Evolutionary conservation across 2,888 invertebrate species (phyloP).

Genomic region (Platynereis dumerilii): DNA sequence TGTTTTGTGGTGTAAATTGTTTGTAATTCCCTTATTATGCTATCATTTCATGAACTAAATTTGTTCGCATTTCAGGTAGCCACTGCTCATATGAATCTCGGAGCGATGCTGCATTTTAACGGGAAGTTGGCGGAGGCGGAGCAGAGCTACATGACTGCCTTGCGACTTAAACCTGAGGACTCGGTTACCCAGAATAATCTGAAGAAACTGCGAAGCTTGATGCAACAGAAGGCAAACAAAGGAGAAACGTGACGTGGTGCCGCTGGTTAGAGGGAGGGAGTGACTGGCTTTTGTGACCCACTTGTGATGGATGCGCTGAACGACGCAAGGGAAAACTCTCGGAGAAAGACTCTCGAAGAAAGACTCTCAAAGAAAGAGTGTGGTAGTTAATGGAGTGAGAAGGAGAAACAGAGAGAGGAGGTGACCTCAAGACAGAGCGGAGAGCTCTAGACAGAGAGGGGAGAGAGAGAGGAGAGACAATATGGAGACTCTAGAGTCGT

Average conservation of each 20-base stretch:
- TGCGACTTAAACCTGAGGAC: slow-evolving; percentile 87
- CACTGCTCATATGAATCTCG: slow-evolving; percentile 90
- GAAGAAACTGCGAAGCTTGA: slow-evolving; percentile 73
- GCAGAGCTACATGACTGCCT: slow-evolving; percentile 82
- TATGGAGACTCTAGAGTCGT: too few species aligned
- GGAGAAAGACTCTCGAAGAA: too few species aligned
- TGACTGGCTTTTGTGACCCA: too few species aligned
- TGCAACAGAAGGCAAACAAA: slow-evolving; percentile 27
- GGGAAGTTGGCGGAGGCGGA: slow-evolving; percentile 89
- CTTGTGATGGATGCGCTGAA: too few species aligned
- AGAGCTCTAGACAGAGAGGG: too few species aligned
- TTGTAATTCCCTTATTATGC: background rate
- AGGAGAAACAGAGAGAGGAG: too few species aligned
- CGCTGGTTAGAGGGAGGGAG: background rate
- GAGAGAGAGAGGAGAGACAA: too few species aligned
- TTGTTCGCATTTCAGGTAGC: slow-evolving; percentile 78
- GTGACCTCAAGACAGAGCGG: too few species aligned
- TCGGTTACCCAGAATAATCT: slow-evolving; percentile 87
- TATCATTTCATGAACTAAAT: background rate
- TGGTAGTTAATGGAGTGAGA: too few species aligned
- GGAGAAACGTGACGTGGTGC: slow-evolving; percentile 1
- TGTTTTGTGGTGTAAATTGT: slow-evolving; percentile 1
- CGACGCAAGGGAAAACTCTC: too few species aligned
- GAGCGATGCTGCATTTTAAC: slow-evolving; percentile 92
- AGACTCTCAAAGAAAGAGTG: too few species aligned